Conservation (phyloP, 2,797 vertebrate genomes). For the Bryconaethiops microstoma region DNA sequence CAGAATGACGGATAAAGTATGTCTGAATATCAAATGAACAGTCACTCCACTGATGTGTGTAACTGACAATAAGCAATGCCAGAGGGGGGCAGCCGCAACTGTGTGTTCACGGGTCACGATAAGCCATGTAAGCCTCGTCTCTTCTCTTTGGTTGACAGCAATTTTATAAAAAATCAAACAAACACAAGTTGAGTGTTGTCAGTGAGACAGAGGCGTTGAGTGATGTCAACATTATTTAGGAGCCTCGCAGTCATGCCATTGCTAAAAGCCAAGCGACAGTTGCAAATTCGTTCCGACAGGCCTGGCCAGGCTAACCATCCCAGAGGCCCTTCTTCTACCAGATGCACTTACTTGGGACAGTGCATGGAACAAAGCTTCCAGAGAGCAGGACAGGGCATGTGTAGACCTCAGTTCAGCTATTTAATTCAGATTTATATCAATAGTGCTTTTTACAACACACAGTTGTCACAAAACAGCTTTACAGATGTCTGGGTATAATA, state of each 20-base stretch:
- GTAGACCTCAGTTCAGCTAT: neutral
- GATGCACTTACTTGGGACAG: constrained; percentile 4
- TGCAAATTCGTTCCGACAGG: constrained; percentile 73
- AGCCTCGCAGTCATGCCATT: constrained; percentile 62
- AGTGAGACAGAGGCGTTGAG: constrained; percentile 62
- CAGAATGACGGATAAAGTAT: constrained; percentile 20
- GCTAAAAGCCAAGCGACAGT: constrained; percentile 62
- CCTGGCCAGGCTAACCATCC: constrained; percentile 68
- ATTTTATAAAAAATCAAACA: constrained; percentile 44
- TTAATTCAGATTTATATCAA: neutral
- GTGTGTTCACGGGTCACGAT: constrained; percentile 29
- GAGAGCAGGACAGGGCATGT: neutral
- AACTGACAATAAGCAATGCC: constrained; percentile 20
- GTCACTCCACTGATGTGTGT: constrained; percentile 16
- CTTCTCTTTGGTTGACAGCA: constrained; percentile 20
- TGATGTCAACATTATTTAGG: constrained; percentile 64
- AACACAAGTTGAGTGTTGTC: constrained; percentile 54
- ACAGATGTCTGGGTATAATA: neutral
- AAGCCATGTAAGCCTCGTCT: constrained; percentile 21
- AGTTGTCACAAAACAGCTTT: neutral
- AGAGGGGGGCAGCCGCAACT: constrained; percentile 8
- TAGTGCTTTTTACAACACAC: neutral
- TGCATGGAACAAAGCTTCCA: constrained; percentile 2
- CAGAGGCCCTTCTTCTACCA: constrained; percentile 58
- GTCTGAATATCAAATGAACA: constrained; percentile 43